phyloP scores from a whole-genome alignment of 2,888 invertebrate genomes.

The Crematogaster levior region DNA sequence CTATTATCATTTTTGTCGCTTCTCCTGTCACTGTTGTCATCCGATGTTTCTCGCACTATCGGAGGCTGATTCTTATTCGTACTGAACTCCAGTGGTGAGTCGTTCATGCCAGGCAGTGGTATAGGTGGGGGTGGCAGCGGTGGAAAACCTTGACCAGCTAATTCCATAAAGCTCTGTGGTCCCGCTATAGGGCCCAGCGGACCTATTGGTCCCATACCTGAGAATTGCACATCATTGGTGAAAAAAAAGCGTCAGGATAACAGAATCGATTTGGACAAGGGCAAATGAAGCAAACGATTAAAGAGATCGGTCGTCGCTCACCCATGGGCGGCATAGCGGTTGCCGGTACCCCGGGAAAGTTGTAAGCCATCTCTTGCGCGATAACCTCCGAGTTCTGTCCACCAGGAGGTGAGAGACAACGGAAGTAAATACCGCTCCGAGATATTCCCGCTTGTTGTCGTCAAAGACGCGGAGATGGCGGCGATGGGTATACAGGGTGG shows the following conservation, averaged over 20 bases:
- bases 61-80: constrained; percentile 88
- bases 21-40: constrained; percentile 80
- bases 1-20: constrained; percentile 82
- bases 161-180: constrained; percentile 84
- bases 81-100: constrained; percentile 89
- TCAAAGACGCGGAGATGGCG: constrained; percentile 39
- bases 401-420: background rate
- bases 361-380: constrained; percentile 81
- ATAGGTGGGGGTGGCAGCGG: constrained; percentile 83
- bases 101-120: constrained; percentile 87
- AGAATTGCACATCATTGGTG: background rate
- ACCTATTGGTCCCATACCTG: constrained; percentile 84
- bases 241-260: background rate
- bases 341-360: constrained; percentile 84
- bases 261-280: background rate
- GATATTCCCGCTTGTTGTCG: constrained; percentile 11
- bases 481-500: background rate
- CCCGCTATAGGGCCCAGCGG: constrained; percentile 81
- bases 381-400: background rate
- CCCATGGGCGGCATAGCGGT: constrained; percentile 83
- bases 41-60: constrained; percentile 85
- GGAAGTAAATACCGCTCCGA: constrained; percentile 1
- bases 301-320: constrained; percentile 63
- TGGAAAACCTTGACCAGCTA: constrained; percentile 83
- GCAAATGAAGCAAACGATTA: constrained; percentile 19